Percentiles rank a stretch among this genome's conserved stretches.
Evolutionary conservation across 2,888 invertebrate species (phyloP).

Genomic region (Trichopria drosophilae): DNA sequence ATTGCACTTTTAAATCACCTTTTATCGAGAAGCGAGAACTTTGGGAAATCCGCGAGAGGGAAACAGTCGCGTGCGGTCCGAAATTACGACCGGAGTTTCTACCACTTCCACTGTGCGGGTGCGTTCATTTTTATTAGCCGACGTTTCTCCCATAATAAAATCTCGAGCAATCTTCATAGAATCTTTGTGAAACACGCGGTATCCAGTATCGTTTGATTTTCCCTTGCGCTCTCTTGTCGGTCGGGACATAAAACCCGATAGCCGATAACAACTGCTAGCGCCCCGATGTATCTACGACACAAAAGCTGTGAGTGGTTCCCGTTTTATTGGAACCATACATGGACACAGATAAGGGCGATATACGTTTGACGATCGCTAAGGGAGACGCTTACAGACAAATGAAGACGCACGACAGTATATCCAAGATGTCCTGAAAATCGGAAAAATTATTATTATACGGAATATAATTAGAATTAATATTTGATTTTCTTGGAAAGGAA

Average conservation of each 20-base stretch:
- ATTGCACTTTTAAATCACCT: conserved; percentile 46
- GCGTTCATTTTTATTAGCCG: conserved; percentile 59
- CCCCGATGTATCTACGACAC: conserved; percentile 47
- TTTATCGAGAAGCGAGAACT: conserved; percentile 27
- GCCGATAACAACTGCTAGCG: conserved; percentile 59
- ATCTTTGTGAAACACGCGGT: conserved; percentile 59
- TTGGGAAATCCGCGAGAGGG: too few relatives aligned
- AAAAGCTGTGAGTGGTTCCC: conserved; percentile 58
- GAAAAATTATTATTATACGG: too few relatives aligned
- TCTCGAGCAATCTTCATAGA: conserved; percentile 59
- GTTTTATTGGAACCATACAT: conserved; percentile 58
- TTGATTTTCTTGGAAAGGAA: too few relatives aligned
- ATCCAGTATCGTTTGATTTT: conserved; percentile 52
- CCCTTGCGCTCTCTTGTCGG: conserved; percentile 35
- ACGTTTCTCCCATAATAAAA: conserved; percentile 59
- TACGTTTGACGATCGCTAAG: conserved; percentile 17
- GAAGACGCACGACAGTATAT: too few relatives aligned
- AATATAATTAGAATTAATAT: too few relatives aligned
- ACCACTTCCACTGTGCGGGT: conserved; percentile 31
- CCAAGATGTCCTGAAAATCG: too few relatives aligned
- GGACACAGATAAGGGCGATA: conserved; percentile 52
- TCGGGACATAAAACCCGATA: conserved; percentile 58
- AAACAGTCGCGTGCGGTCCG: conserved; percentile 28
- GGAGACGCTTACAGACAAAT: neutral
- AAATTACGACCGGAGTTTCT: conserved; percentile 16